phyloP scores from a whole-genome alignment of 2,888 invertebrate genomes.

The Rhingia rostrata region DNA sequence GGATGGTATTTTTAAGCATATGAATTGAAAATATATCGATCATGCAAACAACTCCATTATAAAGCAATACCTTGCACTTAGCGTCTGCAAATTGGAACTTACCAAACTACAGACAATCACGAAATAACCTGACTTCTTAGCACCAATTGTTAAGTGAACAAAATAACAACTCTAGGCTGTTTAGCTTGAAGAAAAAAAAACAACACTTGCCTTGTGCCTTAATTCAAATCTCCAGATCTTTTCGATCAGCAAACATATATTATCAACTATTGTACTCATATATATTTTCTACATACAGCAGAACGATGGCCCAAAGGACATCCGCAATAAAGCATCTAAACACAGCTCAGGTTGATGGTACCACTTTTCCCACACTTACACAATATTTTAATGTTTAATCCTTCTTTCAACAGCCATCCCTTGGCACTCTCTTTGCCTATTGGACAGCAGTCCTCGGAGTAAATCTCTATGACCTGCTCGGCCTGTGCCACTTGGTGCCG shows the following conservation, averaged over 20 bases:
- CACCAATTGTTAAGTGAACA: neutral
- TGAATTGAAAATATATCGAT: too few species aligned
- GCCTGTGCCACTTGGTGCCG: constrained; percentile 76
- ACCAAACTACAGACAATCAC: too few species aligned
- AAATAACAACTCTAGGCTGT: neutral
- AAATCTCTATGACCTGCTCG: constrained; percentile 76
- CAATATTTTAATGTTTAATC: constrained; percentile 6
- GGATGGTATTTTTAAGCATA: too few species aligned
- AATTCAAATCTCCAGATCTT: neutral
- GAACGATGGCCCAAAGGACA: constrained; percentile 39
- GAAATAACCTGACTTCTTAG: too few species aligned
- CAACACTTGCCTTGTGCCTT: neutral
- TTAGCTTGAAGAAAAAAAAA: neutral
- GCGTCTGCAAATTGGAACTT: too few species aligned
- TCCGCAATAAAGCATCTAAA: constrained; percentile 23
- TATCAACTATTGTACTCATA: neutral
- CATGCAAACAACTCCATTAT: too few species aligned
- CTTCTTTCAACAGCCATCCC: constrained; percentile 35
- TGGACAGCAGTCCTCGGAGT: constrained; percentile 76
- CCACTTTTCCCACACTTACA: neutral
- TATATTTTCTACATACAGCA: constrained; percentile 4
- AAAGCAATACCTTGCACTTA: too few species aligned
- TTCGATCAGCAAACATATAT: neutral
- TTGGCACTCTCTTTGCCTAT: constrained; percentile 28
- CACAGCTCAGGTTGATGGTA: constrained; percentile 11